These are phyloP conservation scores for Heterotis niloticus DNA, from an alignment of 2,113 vertebrate genomes.

Conservation along the genomic window DNA sequence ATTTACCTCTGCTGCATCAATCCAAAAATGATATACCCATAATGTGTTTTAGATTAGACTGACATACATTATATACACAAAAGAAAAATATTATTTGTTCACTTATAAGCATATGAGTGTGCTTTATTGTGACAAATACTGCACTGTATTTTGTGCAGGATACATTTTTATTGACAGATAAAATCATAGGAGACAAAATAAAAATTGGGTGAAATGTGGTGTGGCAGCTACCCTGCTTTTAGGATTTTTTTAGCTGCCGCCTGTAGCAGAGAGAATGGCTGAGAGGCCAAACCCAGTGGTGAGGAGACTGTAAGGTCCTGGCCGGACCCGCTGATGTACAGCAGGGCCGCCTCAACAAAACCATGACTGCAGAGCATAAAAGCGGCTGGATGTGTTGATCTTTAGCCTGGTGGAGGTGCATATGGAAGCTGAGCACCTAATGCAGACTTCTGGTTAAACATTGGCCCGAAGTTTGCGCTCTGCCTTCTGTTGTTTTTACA, in stretches of 20 bases:
- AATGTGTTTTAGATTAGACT: too few species aligned
- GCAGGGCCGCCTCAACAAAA: background rate
- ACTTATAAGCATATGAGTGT: too few species aligned
- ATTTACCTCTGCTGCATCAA: too few species aligned
- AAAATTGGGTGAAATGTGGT: too few species aligned
- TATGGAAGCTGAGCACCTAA: conserved; percentile 68
- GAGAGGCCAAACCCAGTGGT: background rate
- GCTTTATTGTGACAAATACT: too few species aligned
- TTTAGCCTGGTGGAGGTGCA: conserved; percentile 63
- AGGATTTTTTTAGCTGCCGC: background rate
- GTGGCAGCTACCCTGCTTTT: too few species aligned
- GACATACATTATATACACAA: too few species aligned
- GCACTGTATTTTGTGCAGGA: too few species aligned
- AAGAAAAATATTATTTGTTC: too few species aligned
- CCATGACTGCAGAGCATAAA: conserved; percentile 36
- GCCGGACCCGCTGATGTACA: conserved; percentile 10
- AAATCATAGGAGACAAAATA: too few species aligned
- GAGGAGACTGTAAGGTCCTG: background rate
- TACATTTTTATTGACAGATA: too few species aligned
- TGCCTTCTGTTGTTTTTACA: conserved; percentile 99
- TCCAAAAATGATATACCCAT: too few species aligned
- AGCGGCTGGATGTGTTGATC: conserved; percentile 58
- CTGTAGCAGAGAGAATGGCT: background rate
- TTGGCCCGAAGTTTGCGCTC: conserved; percentile 90
- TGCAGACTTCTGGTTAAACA: conserved; percentile 99